Percentiles rank a stretch among this genome's conserved stretches.
Conservation (phyloP, 1,140 invertebrate species). For the Arion vulgaris region DNA sequence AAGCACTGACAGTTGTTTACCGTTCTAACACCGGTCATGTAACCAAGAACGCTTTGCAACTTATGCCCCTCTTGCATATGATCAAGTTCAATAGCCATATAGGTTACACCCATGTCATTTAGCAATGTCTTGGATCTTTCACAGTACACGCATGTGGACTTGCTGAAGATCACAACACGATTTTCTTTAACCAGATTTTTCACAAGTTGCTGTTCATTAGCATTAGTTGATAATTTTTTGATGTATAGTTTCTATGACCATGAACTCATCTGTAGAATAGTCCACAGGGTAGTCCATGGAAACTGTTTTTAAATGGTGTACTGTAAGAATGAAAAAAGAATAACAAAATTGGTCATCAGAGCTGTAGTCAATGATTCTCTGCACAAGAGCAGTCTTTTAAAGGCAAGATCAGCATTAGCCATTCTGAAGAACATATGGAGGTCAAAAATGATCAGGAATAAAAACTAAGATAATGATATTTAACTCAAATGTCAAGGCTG, state of each 20-base stretch:
- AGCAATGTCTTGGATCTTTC: slow-evolving; percentile 82
- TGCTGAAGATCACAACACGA: slow-evolving; percentile 90
- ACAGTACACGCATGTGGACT: slow-evolving; percentile 90
- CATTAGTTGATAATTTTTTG: neutral
- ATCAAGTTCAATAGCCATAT: slow-evolving; percentile 86
- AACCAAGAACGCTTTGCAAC: slow-evolving; percentile 84
- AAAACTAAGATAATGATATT: too few relatives aligned
- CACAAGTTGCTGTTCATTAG: neutral
- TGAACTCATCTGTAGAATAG: neutral
- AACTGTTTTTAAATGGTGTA: neutral
- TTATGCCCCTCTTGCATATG: slow-evolving; percentile 81
- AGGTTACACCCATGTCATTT: slow-evolving; percentile 68
- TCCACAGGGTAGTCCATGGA: slow-evolving; percentile 30
- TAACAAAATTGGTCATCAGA: too few relatives aligned
- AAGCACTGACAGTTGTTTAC: slow-evolving; percentile 70
- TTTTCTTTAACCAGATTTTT: slow-evolving; percentile 35
- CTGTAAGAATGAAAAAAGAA: neutral
- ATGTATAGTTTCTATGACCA: neutral
- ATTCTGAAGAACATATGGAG: too few relatives aligned
- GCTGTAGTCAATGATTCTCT: too few relatives aligned
- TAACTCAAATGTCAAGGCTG: too few relatives aligned
- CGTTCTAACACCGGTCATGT: slow-evolving; percentile 87
- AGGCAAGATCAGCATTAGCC: too few relatives aligned
- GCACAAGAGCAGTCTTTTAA: too few relatives aligned
- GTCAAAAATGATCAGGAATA: too few relatives aligned